phyloP scores from a whole-genome alignment of 2,888 invertebrate genomes.

The Caenorhabditis sp. region DNA sequence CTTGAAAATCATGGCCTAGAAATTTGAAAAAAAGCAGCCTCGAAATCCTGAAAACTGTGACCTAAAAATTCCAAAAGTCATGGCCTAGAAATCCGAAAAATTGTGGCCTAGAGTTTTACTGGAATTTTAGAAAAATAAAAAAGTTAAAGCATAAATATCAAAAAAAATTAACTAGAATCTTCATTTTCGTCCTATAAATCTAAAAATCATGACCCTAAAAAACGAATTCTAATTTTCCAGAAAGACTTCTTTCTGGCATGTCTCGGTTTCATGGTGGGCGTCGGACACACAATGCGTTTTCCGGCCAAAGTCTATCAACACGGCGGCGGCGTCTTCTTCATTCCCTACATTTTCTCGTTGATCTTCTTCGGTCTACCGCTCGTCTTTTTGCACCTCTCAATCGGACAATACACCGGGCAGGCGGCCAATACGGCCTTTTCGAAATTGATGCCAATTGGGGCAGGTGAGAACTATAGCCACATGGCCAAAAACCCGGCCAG shows the following conservation, averaged over 20 bases:
- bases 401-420: conserved; percentile 67
- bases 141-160: no score
- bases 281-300: conserved; percentile 66
- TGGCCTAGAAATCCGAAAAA: no score
- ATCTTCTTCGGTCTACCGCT: conserved; percentile 67
- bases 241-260: conserved; percentile 67
- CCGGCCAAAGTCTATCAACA: conserved; percentile 66
- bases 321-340: conserved; percentile 65
- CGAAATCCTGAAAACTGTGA: no score
- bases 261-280: conserved; percentile 68
- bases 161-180: no score
- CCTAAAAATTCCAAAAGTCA: no score
- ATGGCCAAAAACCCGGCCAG: no score
- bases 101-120: no score
- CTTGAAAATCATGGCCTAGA: no score
- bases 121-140: no score
- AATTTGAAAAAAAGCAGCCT: no score
- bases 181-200: no score
- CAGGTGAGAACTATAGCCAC: conserved; percentile 31
- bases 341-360: conserved; percentile 65
- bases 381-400: conserved; percentile 63
- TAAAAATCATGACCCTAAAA: no score
- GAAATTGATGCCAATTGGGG: conserved; percentile 66
- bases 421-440: conserved; percentile 60
- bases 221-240: conserved; percentile 27